Conservation (phyloP, 1,140 invertebrate genomes). For the Cyclina sinensis region DNA sequence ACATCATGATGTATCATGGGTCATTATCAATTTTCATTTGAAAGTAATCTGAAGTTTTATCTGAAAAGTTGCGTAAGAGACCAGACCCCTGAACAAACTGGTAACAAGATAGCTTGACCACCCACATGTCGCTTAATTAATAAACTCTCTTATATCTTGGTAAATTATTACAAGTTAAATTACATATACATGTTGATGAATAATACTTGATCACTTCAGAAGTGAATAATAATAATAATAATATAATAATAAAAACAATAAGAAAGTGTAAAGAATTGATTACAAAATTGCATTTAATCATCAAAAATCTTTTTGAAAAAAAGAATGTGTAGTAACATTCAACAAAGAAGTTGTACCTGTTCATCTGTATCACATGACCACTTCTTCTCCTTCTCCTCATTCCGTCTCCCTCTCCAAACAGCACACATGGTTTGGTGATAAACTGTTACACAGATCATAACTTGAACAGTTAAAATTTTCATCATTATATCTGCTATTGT, state of each 20-base stretch:
- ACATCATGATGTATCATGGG: too few species aligned
- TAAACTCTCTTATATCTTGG: too few species aligned
- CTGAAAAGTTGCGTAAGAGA: slow-evolving; percentile 28
- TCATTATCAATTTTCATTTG: not conserved
- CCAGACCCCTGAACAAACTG: not conserved
- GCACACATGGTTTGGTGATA: slow-evolving; percentile 19
- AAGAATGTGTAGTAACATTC: too few species aligned
- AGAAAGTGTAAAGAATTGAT: too few species aligned
- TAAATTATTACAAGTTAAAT: too few species aligned
- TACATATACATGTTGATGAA: too few species aligned
- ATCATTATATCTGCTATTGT: slow-evolving; percentile 8
- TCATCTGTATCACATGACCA: not conserved
- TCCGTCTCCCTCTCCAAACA: not conserved
- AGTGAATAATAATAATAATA: too few species aligned
- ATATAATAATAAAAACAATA: too few species aligned
- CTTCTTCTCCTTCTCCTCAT: slow-evolving; percentile 6
- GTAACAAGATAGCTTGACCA: slow-evolving; percentile 26
- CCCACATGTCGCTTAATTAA: too few species aligned
- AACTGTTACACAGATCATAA: slow-evolving; percentile 43
- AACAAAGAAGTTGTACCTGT: slow-evolving; percentile 24
- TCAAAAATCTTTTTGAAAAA: too few species aligned
- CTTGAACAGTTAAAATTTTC: slow-evolving; percentile 44
- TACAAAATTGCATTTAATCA: too few species aligned
- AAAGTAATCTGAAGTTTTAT: slow-evolving; percentile 18
- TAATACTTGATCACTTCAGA: too few species aligned